phyloP scores from a whole-genome alignment of 2,888 invertebrate genomes.

The Schizotus pectinicornis region DNA sequence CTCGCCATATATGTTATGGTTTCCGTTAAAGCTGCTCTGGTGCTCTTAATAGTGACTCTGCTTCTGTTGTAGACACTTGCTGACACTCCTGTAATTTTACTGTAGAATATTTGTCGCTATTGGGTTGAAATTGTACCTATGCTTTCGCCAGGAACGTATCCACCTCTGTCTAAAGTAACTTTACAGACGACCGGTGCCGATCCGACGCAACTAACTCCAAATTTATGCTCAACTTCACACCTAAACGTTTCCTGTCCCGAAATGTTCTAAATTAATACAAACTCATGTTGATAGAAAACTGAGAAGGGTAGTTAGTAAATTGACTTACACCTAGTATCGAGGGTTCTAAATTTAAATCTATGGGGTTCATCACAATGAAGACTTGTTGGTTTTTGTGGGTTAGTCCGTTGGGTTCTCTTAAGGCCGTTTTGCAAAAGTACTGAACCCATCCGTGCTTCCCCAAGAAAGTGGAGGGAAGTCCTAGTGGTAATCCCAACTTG shows the following conservation, averaged over 20 bases:
- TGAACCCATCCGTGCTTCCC: constrained; percentile 96
- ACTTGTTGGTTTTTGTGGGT: constrained; percentile 96
- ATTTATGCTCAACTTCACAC: constrained; percentile 88
- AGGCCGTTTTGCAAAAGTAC: constrained; percentile 90
- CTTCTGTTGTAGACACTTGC: constrained; percentile 87
- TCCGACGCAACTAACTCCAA: constrained; percentile 87
- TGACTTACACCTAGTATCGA: constrained; percentile 82
- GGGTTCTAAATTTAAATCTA: constrained; percentile 89
- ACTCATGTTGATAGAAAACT: constrained; percentile 35
- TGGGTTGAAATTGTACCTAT: constrained; percentile 63
- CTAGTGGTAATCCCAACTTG: constrained; percentile 87
- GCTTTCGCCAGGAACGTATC: constrained; percentile 94
- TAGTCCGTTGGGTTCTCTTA: constrained; percentile 85
- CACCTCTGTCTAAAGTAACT: constrained; percentile 87
- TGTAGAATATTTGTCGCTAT: not conserved
- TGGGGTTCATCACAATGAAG: constrained; percentile 96
- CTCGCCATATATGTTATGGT: constrained; percentile 89
- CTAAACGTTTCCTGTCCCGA: constrained; percentile 81
- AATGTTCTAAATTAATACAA: constrained; percentile 51
- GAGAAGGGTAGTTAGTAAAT: constrained; percentile 13
- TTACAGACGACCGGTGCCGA: constrained; percentile 87
- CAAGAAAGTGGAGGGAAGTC: constrained; percentile 89
- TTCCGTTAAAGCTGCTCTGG: constrained; percentile 84
- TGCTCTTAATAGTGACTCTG: constrained; percentile 82
- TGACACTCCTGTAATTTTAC: constrained; percentile 61